Evolutionary conservation across 2,113 vertebrate genomes (phyloP).

Genomic region (Strix aluco): DNA sequence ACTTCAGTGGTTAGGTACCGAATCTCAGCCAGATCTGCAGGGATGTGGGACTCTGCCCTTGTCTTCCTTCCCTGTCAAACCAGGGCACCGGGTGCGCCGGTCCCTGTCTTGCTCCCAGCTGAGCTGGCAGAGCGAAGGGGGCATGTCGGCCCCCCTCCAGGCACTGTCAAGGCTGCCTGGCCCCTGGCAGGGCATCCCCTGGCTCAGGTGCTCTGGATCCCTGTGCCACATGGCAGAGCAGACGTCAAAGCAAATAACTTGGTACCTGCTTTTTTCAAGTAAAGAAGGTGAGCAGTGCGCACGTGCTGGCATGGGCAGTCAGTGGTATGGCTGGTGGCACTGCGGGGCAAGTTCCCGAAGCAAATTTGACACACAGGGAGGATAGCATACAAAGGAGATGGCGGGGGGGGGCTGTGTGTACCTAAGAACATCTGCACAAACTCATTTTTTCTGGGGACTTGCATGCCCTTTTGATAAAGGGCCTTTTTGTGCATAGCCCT

Average conservation of each 20-base stretch:
- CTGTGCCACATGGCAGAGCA: neutral
- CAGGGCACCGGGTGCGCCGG: rapidly evolving
- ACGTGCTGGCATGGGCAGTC: neutral
- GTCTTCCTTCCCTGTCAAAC: neutral
- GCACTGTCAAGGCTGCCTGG: neutral
- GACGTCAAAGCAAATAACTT: neutral
- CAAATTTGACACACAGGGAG: neutral
- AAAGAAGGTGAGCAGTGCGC: neutral
- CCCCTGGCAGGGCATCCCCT: neutral
- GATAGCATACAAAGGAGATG: neutral
- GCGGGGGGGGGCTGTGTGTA: neutral
- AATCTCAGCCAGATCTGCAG: neutral
- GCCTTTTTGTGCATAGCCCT: neutral
- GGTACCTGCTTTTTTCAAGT: rapidly evolving
- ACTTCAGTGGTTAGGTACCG: neutral
- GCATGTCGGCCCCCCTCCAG: rapidly evolving
- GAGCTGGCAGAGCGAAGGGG: neutral
- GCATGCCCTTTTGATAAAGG: neutral
- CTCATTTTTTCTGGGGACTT: neutral
- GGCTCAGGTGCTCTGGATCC: neutral
- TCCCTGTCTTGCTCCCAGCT: neutral
- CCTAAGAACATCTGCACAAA: neutral
- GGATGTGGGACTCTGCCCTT: neutral
- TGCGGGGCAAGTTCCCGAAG: neutral
- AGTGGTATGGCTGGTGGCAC: neutral